Base-by-base conservation (phyloP, 2,113 vertebrate species). In the Coregonus clupeaformis region DNA sequence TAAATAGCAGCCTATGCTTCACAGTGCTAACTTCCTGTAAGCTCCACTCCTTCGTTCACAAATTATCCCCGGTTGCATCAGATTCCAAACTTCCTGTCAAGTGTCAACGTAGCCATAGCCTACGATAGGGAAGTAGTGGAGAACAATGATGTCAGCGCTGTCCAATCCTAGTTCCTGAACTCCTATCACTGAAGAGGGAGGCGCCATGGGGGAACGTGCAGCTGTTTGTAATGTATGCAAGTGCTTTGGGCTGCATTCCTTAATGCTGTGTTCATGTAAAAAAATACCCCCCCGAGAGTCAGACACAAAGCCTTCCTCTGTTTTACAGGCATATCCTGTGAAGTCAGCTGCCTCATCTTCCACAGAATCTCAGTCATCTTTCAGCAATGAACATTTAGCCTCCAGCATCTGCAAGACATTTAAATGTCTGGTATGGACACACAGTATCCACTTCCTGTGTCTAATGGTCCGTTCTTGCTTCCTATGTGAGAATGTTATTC, bases 281-380 rank as follows among this genome's bases (percentile, higher is more conserved):
- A n/a, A 91, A 92, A 91, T 29, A 64, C 29, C 27, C 65, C 18
- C 27, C 14, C 77, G 32, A 72, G 81, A 29, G 77, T 80, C 76
- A 80, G 75, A 87, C 60, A 91, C 86, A 91, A 89, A 80, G 72
- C 71, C 77, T 83, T 78, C 80, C 80, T 82, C 85, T 91, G 88
- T 91, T 77, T 79, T 47, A 71, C 71, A 82, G 81, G 1, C 82
- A 76, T 84, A 87, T 89, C 88, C 84, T 88, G 83, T 88, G 71
- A 77, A 83, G 86, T 90, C 89, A 89, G 86, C 88, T 87, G 87
- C 83, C 83, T 82, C 60, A 78, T 74, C 27, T 18, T 16, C 87
- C 79, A 49, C 77, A 82, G 14, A 20, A 16, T 68, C 76, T 14
- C 65, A 83, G 86, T 86, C 85, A 84, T 77, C 79, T 80, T 82